phyloP scores from a whole-genome alignment of 2,797 vertebrate genomes.

The Rhodeus uyekii region DNA sequence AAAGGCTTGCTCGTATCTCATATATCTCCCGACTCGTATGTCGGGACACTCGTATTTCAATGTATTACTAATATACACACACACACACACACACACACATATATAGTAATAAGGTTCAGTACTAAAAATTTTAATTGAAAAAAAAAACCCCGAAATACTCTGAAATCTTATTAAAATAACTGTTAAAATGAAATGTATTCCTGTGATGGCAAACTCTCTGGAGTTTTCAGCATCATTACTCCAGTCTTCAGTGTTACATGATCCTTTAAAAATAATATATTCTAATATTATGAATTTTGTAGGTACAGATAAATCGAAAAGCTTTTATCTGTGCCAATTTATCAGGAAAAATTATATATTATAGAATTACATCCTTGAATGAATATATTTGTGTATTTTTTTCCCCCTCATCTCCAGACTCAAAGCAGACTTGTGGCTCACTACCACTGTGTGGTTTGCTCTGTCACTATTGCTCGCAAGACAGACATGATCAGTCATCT shows the following conservation, averaged over 20 bases:
- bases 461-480: conserved; percentile 88
- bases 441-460: conserved; percentile 96
- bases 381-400: neutral
- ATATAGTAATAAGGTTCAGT: too few relatives aligned
- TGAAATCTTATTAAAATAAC: neutral
- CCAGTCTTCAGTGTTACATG: neutral
- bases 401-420: conserved; percentile 67
- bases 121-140: too few relatives aligned
- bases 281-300: neutral
- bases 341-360: neutral
- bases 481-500: conserved; percentile 95
- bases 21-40: too few relatives aligned
- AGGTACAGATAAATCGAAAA: neutral
- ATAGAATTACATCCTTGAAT: neutral
- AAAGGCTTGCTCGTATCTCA: too few relatives aligned
- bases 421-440: conserved; percentile 85
- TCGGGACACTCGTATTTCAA: too few relatives aligned
- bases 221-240: neutral
- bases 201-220: neutral
- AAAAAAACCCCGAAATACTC: too few relatives aligned
- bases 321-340: neutral
- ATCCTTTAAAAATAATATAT: neutral
- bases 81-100: too few relatives aligned
- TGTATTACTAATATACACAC: too few relatives aligned
- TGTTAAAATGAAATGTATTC: neutral